Conservation (phyloP, 2,113 vertebrate genomes). For the Hemibagrus wyckioides region DNA sequence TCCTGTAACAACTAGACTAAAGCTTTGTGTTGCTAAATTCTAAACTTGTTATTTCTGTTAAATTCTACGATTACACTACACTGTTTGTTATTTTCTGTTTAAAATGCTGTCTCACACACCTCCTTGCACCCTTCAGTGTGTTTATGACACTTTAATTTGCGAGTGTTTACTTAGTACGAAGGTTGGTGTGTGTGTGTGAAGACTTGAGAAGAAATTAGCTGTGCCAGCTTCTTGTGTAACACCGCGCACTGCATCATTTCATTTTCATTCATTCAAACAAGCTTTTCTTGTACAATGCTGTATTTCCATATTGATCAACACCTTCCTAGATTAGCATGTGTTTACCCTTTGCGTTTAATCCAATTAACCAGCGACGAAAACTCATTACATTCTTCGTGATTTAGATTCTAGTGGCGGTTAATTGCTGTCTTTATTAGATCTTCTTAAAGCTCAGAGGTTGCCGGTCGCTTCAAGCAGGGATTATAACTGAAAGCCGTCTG, state of each 20-base stretch:
- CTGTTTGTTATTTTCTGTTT: slow-evolving; percentile 22
- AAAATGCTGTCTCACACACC: background rate
- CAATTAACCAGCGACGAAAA: slow-evolving; percentile 2
- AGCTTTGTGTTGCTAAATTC: background rate
- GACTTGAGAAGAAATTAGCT: slow-evolving; percentile 25
- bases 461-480: background rate
- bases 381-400: background rate
- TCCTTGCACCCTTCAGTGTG: background rate
- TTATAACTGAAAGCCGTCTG: background rate
- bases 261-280: slow-evolving; percentile 10
- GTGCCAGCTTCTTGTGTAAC: background rate
- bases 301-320: slow-evolving; percentile 6
- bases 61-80: background rate
- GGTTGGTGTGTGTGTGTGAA: background rate
- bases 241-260: background rate
- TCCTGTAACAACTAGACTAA: background rate
- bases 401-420: background rate
- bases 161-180: background rate
- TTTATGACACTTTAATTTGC: slow-evolving; percentile 1
- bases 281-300: slow-evolving; percentile 11
- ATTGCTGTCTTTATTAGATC: background rate
- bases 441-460: background rate
- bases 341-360: background rate
- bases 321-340: background rate
- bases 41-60: background rate